phyloP scores from a whole-genome alignment of 2,113 vertebrate species.

The Galemys pyrenaicus region DNA sequence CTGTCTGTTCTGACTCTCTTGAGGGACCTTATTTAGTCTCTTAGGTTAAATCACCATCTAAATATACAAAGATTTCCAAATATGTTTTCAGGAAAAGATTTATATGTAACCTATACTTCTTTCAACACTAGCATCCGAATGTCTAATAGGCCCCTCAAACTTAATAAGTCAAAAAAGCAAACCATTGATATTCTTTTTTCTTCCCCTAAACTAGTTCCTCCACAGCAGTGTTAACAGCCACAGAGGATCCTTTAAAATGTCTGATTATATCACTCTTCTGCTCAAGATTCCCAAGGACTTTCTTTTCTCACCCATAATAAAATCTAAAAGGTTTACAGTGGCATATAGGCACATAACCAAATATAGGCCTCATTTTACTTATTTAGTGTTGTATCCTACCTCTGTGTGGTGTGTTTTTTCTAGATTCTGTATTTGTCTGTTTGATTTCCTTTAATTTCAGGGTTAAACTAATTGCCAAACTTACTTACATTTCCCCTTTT shows the following conservation, averaged over 20 bases:
- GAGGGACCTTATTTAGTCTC: not conserved
- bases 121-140: not conserved
- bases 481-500: not conserved
- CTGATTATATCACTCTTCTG: not conserved
- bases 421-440: not conserved
- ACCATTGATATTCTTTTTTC: not conserved
- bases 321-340: not conserved
- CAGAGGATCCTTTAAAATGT: not conserved
- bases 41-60: not conserved
- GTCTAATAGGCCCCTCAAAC: not conserved
- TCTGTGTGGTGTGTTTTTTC: not conserved
- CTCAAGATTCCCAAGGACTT: not conserved
- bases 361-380: not conserved
- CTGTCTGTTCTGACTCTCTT: not conserved
- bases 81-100: not conserved
- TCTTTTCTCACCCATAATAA: not conserved
- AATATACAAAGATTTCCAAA: not conserved
- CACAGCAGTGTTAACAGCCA: not conserved
- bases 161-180: not conserved
- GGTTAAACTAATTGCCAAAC: not conserved
- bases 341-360: not conserved
- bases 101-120: not conserved
- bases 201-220: not conserved
- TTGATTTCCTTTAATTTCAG: not conserved
- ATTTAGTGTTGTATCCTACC: not conserved